A percentile compares a stretch with the other conserved stretches of the same genome.
phyloP scores from a whole-genome alignment of 2,888 invertebrate genomes.

The Mythimna loreyi region DNA sequence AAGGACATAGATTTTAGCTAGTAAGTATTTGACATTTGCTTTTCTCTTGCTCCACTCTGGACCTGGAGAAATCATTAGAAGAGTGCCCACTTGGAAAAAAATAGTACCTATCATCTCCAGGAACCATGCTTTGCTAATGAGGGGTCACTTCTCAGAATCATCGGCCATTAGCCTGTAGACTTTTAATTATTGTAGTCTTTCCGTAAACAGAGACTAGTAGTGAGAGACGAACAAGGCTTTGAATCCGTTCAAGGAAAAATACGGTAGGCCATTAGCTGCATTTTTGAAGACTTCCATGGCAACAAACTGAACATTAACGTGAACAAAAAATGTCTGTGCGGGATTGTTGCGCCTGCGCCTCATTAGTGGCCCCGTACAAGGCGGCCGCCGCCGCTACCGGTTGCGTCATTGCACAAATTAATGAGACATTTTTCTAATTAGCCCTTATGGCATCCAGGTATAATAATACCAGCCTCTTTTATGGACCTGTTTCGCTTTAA shows the following conservation, averaged over 20 bases:
- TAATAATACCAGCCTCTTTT: constrained; percentile 37
- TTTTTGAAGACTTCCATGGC: constrained; percentile 53
- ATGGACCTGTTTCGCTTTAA: constrained; percentile 24
- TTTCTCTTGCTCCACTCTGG: not conserved
- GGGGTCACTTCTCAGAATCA: not conserved
- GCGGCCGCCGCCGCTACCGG: constrained; percentile 44
- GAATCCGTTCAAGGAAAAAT: constrained; percentile 53
- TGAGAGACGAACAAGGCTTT: constrained; percentile 6
- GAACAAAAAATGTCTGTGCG: constrained; percentile 42
- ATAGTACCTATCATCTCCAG: not conserved
- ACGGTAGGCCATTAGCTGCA: constrained; percentile 46
- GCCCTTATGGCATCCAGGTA: constrained; percentile 46
- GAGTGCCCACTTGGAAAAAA: not conserved
- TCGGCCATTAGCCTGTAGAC: not conserved
- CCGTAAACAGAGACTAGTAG: constrained; percentile 26
- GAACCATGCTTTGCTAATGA: not conserved
- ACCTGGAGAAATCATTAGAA: not conserved
- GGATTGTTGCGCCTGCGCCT: constrained; percentile 47
- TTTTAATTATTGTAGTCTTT: not conserved
- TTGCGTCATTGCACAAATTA: constrained; percentile 59
- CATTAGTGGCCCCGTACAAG: constrained; percentile 63
- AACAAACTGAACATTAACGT: constrained; percentile 36
- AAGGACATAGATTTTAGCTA: no score
- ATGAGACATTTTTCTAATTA: constrained; percentile 61
- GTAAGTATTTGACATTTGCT: no score